Evolutionary conservation across 2,797 vertebrate species (phyloP).

Genomic region (Enoplosus armatus): DNA sequence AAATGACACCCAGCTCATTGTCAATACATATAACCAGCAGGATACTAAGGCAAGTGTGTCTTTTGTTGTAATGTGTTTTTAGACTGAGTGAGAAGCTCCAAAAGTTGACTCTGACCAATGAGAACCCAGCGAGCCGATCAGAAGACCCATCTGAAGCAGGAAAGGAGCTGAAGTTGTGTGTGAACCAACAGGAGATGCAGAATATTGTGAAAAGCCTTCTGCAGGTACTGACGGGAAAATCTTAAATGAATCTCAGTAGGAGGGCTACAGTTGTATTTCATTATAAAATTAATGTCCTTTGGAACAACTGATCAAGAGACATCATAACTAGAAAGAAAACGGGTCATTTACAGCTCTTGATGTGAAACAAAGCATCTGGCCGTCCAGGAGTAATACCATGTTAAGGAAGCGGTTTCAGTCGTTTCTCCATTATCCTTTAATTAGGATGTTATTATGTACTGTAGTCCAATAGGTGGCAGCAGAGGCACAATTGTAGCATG

Average conservation of each 20-base stretch:
- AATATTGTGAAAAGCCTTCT: slow-evolving; percentile 29
- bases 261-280: background rate
- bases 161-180: slow-evolving; percentile 36
- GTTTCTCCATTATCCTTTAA: slow-evolving; percentile 24
- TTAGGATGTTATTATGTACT: background rate
- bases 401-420: slow-evolving; percentile 41
- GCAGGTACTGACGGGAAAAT: slow-evolving; percentile 25
- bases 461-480: slow-evolving; percentile 61
- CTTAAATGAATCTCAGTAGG: accelerated
- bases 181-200: slow-evolving; percentile 32
- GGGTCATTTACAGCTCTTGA: background rate
- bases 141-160: background rate
- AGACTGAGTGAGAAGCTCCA: slow-evolving; percentile 47
- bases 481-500: slow-evolving; percentile 31
- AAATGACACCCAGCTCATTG: background rate
- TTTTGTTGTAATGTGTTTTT: background rate
- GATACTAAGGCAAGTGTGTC: background rate
- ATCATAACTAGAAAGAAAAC: background rate
- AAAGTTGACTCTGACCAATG: slow-evolving; percentile 35
- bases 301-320: background rate
- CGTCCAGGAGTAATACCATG: background rate
- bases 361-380: background rate
- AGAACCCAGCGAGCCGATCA: slow-evolving; percentile 29
- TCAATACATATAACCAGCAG: background rate
- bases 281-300: background rate